These are phyloP conservation scores for Periophthalmodon schlosseri DNA, from an alignment of 2,113 vertebrate genomes.

Conservation along the genomic window DNA sequence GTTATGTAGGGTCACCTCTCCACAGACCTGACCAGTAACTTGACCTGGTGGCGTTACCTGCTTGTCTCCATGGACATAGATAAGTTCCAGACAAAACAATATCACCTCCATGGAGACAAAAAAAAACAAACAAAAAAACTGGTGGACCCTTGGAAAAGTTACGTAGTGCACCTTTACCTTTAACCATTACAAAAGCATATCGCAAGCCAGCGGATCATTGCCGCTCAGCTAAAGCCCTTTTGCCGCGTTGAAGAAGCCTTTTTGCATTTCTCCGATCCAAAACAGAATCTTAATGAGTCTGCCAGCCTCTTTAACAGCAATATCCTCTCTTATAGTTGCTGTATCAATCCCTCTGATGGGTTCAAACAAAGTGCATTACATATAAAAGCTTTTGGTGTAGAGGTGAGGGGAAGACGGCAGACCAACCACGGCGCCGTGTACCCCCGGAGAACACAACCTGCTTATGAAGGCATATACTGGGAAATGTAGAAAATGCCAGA, in stretches of 20 bases:
- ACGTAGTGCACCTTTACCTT: not conserved
- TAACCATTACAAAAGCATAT: not conserved
- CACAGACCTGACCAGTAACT: too few relatives aligned
- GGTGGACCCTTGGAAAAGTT: too few relatives aligned
- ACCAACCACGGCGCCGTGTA: not conserved
- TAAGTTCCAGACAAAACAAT: too few relatives aligned
- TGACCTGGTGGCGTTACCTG: too few relatives aligned
- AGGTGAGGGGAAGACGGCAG: constrained; percentile 31
- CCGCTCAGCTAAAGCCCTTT: constrained; percentile 40
- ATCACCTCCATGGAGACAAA: too few relatives aligned
- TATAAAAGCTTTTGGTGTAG: constrained; percentile 46
- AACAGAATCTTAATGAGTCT: constrained; percentile 61
- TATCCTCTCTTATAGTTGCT: constrained; percentile 38
- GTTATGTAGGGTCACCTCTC: not conserved
- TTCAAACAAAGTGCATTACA: constrained; percentile 72
- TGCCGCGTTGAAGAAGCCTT: constrained; percentile 53
- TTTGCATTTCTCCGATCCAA: constrained; percentile 37
- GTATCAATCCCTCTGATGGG: constrained; percentile 47
- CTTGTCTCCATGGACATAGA: too few relatives aligned
- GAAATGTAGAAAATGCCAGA: constrained; percentile 23
- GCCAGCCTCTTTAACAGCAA: constrained; percentile 34
- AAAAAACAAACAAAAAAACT: too few relatives aligned
- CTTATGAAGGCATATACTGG: constrained; percentile 18
- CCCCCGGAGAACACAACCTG: not conserved
- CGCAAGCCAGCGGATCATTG: constrained; percentile 20